A percentile compares a stretch with the other conserved stretches of the same genome.
Evolutionary conservation across 2,113 vertebrate species (phyloP).

Genomic region (Heptranchias perlo): DNA sequence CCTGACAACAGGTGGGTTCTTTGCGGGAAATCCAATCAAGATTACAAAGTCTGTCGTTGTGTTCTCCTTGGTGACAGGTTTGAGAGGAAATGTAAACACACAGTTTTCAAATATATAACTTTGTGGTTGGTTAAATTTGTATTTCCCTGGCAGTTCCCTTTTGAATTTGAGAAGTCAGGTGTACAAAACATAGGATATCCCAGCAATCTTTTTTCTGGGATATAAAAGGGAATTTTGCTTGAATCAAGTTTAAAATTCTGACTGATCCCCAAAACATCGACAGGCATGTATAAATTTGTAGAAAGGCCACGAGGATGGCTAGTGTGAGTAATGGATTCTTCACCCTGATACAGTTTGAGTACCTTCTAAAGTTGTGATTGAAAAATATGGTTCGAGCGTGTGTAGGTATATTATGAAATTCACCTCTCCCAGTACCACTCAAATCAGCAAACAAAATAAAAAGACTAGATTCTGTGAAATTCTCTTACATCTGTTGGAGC

Average conservation of each 20-base stretch:
- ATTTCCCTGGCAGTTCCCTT: too few relatives aligned
- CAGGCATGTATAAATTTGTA: background rate
- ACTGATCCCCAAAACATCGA: background rate
- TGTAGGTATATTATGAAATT: background rate
- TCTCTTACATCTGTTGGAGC: background rate
- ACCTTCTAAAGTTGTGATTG: background rate
- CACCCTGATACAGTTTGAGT: background rate
- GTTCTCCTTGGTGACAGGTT: too few relatives aligned
- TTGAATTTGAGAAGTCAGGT: too few relatives aligned
- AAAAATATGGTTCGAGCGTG: background rate
- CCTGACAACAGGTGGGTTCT: too few relatives aligned
- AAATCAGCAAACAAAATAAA: background rate
- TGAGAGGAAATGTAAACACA: too few relatives aligned
- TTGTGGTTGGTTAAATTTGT: too few relatives aligned
- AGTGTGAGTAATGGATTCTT: background rate
- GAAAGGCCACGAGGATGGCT: background rate
- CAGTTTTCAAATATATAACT: too few relatives aligned
- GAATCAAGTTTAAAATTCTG: background rate
- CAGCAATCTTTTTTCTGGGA: too few relatives aligned
- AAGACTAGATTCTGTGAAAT: background rate
- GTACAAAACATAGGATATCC: too few relatives aligned
- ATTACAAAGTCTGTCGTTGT: too few relatives aligned
- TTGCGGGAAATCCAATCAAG: too few relatives aligned
- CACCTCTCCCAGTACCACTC: background rate
- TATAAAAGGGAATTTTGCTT: too few relatives aligned